Base-by-base conservation (phyloP, 2,888 invertebrate genomes). In the Amblyjoppa fuscipennis region DNA sequence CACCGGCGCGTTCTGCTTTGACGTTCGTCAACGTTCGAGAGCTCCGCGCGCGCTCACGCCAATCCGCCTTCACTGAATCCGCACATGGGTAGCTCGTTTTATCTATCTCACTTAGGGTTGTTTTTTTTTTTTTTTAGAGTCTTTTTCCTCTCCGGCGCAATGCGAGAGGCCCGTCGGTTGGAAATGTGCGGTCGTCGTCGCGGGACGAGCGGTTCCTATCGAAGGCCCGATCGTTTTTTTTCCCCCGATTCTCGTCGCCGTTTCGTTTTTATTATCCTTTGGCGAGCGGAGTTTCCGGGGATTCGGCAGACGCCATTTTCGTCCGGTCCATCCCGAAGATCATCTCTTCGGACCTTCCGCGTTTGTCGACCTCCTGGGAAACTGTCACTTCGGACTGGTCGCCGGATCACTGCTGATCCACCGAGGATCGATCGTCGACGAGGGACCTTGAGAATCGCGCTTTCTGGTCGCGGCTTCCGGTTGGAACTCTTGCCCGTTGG, bases 1-100 rank as follows among this genome's bases (percentile, higher is more conserved):
- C 93, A 91, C 90, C 93, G 92, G 93, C 91, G 91, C 90, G 76
- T 92, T 90, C 92, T 90, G 90, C 93, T 93, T 93, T 90, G 90
- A 90, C 91, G 90, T 89, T 88, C 90, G 90, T 91, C 91, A 89
- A 88, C 87, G 80, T 90, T 89, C 88, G 90, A 89, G 90, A 73
- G 34, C 51, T 66, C 45, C 75, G 20, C 53, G 38, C 66, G 41
- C 66, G 71, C 81, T 86, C 69, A 53, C 59, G 66, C 73, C 73
- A 69, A 82, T 76, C 45, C 66, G 76, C 70, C 66, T 70, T 77
- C 64, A 71, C 49, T 79, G 66, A 59, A 68, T 83, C 41, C 69
- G 73, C 41, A 53, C 61, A 66, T 49, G 61, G 68, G 61, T 49
- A 20, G 0, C n/a, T 34, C 25, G 34, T 16, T 16, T 5, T 41